Evolutionary conservation across 2,113 vertebrate species (phyloP).

Genomic region (Corythaeola cristata): DNA sequence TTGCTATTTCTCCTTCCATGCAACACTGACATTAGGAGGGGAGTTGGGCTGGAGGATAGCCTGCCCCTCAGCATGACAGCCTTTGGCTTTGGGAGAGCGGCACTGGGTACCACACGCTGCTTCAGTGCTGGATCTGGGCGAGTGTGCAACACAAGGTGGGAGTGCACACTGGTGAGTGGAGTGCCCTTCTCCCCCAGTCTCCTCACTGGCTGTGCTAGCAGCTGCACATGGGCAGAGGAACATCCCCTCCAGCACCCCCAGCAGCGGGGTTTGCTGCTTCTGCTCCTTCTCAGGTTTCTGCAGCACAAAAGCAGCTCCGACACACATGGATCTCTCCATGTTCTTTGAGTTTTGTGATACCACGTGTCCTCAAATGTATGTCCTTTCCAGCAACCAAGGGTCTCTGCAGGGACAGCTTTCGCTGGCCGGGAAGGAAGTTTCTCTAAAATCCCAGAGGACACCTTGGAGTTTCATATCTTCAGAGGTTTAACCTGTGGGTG

Average conservation of each 20-base stretch:
- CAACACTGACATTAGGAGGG: neutral
- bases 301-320: neutral
- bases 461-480: neutral
- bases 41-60: too few species aligned
- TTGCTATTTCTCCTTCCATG: neutral
- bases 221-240: neutral
- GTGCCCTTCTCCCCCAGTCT: neutral
- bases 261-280: neutral
- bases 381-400: neutral
- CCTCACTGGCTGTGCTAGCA: neutral
- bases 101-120: neutral
- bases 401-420: neutral
- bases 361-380: neutral
- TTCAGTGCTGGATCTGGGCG: neutral
- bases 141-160: neutral
- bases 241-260: neutral
- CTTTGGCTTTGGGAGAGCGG: neutral
- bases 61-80: fast-evolving
- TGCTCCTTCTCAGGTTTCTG: neutral
- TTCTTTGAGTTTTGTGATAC: neutral
- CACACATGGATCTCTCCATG: neutral
- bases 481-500: neutral
- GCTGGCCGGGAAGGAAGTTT: neutral
- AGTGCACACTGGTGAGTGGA: neutral
- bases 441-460: neutral